Conservation (phyloP, 2,888 invertebrate genomes). For the Cinara cedri region DNA sequence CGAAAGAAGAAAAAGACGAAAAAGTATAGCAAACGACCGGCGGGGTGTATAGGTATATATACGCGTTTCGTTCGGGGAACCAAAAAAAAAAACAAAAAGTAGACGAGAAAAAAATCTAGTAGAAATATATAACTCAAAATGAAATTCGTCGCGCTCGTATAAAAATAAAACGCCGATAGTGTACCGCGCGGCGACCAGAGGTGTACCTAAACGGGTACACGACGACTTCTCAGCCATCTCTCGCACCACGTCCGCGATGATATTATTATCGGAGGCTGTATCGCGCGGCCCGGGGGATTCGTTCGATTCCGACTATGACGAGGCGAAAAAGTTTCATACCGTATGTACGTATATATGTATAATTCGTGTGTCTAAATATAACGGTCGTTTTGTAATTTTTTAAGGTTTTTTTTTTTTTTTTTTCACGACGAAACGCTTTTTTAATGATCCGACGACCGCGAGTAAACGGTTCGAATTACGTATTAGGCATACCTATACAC, state of each 20-base stretch:
- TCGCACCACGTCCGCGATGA: not conserved
- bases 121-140: not conserved
- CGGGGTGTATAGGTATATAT: not conserved
- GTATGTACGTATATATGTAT: not conserved
- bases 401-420: not conserved
- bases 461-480: no score
- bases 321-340: conserved; percentile 4
- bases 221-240: no score
- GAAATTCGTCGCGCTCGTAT: conserved; percentile 54
- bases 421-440: not conserved
- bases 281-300: not conserved
- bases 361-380: not conserved
- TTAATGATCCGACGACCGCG: not conserved
- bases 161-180: conserved; percentile 42
- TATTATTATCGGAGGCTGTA: no score
- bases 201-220: no score
- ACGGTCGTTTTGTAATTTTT: conserved; percentile 35
- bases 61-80: not conserved
- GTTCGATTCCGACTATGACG: conserved; percentile 26
- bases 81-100: no score
- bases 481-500: no score
- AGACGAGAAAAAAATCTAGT: not conserved
- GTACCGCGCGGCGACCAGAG: not conserved
- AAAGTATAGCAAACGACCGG: conserved; percentile 16
- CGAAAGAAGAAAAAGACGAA: conserved; percentile 29